Percentiles rank a stretch among this genome's conserved stretches.
phyloP scores from a whole-genome alignment of 2,888 invertebrate genomes.

The Chironomus riparius region DNA sequence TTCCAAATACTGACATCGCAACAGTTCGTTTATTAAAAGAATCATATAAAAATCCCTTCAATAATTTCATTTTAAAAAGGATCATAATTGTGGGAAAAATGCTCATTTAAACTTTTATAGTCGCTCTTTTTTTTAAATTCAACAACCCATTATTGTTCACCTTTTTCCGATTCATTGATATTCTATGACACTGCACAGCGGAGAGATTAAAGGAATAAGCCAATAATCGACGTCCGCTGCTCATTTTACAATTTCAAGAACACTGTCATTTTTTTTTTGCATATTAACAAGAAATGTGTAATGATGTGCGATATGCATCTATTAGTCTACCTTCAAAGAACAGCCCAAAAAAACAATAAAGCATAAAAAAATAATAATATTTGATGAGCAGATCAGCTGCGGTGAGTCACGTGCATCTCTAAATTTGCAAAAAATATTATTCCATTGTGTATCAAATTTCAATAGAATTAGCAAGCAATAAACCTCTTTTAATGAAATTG shows the following conservation, averaged over 20 bases:
- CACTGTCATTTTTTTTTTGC: background rate
- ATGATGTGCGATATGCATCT: background rate
- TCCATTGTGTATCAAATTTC: constrained; percentile 17
- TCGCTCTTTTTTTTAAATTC: background rate
- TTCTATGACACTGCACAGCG: background rate
- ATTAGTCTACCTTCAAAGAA: background rate
- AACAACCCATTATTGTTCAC: background rate
- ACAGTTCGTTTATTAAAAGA: background rate
- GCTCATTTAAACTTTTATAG: constrained; percentile 10
- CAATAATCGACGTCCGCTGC: constrained; percentile 5
- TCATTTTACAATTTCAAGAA: constrained; percentile 21
- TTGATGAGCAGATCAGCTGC: constrained; percentile 1
- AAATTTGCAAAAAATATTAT: background rate
- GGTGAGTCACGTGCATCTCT: constrained; percentile 8
- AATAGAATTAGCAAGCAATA: constrained; percentile 16
- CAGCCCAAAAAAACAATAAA: background rate
- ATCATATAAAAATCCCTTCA: background rate
- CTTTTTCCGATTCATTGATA: constrained; percentile 22
- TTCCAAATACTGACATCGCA: background rate
- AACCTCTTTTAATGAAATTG: constrained; percentile 23
- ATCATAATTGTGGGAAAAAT: constrained; percentile 24
- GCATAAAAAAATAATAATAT: background rate
- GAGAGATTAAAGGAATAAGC: constrained; percentile 1
- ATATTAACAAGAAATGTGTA: constrained; percentile 6
- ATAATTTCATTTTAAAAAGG: constrained; percentile 1